Base-by-base conservation (phyloP, 2,888 invertebrate genomes). In the Dryadula phaetusa region DNA sequence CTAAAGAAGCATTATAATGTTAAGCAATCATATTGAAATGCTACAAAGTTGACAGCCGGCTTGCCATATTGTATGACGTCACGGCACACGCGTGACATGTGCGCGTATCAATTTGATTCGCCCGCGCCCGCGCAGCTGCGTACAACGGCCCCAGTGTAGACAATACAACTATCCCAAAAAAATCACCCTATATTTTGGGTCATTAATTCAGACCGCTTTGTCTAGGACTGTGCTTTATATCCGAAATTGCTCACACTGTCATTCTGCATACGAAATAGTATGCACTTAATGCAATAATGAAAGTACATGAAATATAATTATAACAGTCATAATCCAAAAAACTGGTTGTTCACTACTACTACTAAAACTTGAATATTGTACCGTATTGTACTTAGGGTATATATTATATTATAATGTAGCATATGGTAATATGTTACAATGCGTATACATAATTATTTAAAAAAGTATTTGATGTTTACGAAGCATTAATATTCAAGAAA, bases 81-180 rank as follows among this genome's bases (percentile, higher is more conserved):
- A 65, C 46, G 66, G 73, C 70, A 83, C 85, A 84, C 82, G 72
- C 79, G 77, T 77, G 79, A 75, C 83, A 82, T 83, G 81, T 83
- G 85, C 82, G 77, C 77, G 78, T 90, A 91, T 91, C 91, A 90
- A 89, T 87, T 90, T 82, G 88, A 90, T 88, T 80, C 85, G 85
- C 87, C 84, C 79, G 82, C 81, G 84, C 85, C 83, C 81, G 85
- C 87, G 87, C 91, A 91, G 92, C 91, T 91, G 91, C 89, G 86
- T 78, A 73, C 87, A 82, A 79, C 86, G 87, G 86, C 88, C 90
- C 88, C 82, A 75, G 68, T 66, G 68, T 74, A 77, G 76, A 76
- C 79, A 76, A 81, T 79, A 77, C 77, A 79, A 78, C 80, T 77
- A 74, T 72, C 72, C 76, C 74, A 79, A 84, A 87, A 83, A 86